Evolutionary conservation across 2,797 vertebrate genomes (phyloP), one percentile per base, ranked within the genome.

Genomic region (Bucorvus abyssinicus): DNA sequence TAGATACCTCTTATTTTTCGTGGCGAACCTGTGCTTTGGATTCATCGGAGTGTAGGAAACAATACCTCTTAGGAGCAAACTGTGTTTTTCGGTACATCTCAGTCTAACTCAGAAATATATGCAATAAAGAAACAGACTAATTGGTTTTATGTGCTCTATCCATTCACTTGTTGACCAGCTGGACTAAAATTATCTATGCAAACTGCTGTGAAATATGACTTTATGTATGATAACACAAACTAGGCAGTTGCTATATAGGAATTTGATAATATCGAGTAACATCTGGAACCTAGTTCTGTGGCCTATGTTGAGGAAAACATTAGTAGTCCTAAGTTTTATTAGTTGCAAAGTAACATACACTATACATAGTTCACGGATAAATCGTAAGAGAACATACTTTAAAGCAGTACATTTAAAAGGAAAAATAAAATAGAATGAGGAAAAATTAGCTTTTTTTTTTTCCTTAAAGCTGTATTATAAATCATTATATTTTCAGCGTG

Each of bases 331-430:
- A 38, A 78, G 81, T 90, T 83, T 94, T 94, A 76, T 70, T 93
- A 95, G 76, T 87, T 94, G 29, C 96, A 98, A 97, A 98, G 96
- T 97, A 97, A 97, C 42, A 19, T 93, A 91, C 96, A 83, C 32
- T 92, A 14, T 61, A 34, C n/a, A 23, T 81, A 86, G 87, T 82
- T 79, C 79, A 93, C 59, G 68, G 63, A 92, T 90, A 86, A 84
- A 84, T 87, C 88, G 16, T 82, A 50, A 71, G n/a, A n/a, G 68
- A 92, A 45, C 32, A 0, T 79, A 45, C 57, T 95, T 94, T 84
- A 85, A 94, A 96, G 70, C 63, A 84, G 15, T 76, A 29, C 42
- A 32, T 90, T 82, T 70, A 68, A 95, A 96, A 90, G 68, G 55
- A 89, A 90, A 94, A 92, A 67, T 52, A 90, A 94, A 95, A 61